Percentiles rank a stretch among this genome's conserved stretches.
Evolutionary conservation across 2,797 vertebrate species (phyloP).

Genomic region (Pangasius krempfi): DNA sequence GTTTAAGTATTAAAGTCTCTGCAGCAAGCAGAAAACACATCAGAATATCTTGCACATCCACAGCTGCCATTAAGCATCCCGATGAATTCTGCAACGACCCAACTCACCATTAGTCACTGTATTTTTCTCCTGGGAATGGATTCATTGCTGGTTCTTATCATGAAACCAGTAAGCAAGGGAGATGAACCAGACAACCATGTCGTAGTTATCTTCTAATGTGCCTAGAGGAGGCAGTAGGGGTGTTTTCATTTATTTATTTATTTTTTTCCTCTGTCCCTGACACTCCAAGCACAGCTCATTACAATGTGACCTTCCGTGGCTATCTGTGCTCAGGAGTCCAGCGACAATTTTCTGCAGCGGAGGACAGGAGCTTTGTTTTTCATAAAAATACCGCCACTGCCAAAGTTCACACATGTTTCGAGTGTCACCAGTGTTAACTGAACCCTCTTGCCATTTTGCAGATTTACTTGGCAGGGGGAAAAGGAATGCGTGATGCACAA

Average conservation of each 20-base stretch:
- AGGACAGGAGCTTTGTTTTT: not conserved
- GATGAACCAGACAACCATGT: slow-evolving; percentile 39
- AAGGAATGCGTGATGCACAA: slow-evolving; percentile 33
- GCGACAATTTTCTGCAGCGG: not conserved
- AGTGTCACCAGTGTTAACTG: not conserved
- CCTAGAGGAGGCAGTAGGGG: slow-evolving; percentile 34
- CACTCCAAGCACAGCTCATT: slow-evolving; percentile 25
- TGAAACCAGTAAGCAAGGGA: slow-evolving; percentile 32
- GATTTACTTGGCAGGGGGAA: not conserved
- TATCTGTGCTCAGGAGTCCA: slow-evolving; percentile 17
- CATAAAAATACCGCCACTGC: not conserved
- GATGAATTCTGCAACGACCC: slow-evolving; percentile 40
- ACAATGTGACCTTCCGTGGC: slow-evolving; percentile 47
- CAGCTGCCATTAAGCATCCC: not conserved
- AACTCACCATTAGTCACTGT: slow-evolving; percentile 27
- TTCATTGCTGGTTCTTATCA: slow-evolving; percentile 39
- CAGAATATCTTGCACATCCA: slow-evolving; percentile 25
- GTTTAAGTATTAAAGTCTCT: slow-evolving; percentile 52
- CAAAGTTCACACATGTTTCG: slow-evolving; percentile 13
- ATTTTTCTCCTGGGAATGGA: slow-evolving; percentile 33
- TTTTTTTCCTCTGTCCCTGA: not conserved
- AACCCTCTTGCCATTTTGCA: slow-evolving; percentile 20
- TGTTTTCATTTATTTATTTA: not conserved
- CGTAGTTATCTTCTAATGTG: slow-evolving; percentile 33
- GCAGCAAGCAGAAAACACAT: slow-evolving; percentile 47